These are phyloP conservation scores for Lumbricus terrestris DNA, from an alignment of 2,888 invertebrate genomes.

Conservation along the genomic window DNA sequence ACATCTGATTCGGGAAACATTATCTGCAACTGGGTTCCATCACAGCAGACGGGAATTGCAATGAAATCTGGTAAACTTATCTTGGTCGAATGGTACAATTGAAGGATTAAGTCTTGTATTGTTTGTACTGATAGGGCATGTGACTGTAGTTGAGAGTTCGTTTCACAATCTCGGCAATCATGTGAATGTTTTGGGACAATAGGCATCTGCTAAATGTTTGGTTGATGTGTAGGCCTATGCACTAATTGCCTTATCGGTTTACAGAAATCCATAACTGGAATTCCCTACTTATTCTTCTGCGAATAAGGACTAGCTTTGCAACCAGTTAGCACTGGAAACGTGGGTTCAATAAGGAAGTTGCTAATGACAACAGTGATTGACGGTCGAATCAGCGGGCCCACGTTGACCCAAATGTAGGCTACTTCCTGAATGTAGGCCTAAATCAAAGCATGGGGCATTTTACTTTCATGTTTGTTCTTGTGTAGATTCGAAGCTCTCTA, in stretches of 20 bases:
- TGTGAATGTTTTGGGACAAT: neutral
- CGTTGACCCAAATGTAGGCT: no score
- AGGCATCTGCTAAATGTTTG: neutral
- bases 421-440: no score
- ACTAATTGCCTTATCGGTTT: neutral
- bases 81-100: no score
- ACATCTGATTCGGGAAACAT: neutral
- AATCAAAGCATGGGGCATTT: no score
- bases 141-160: neutral
- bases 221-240: no score
- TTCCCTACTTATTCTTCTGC: neutral
- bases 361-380: no score
- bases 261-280: neutral
- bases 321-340: no score
- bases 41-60: neutral
- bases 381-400: no score
- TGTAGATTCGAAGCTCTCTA: no score
- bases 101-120: neutral
- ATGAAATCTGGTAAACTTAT: neutral
- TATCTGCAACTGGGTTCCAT: neutral
- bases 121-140: neutral
- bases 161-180: neutral
- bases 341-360: no score
- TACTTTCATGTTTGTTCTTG: no score
- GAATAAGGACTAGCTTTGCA: no score